These are phyloP conservation scores for Formica exsecta DNA, from an alignment of 1,140 invertebrate genomes.

Conservation along the genomic window DNA sequence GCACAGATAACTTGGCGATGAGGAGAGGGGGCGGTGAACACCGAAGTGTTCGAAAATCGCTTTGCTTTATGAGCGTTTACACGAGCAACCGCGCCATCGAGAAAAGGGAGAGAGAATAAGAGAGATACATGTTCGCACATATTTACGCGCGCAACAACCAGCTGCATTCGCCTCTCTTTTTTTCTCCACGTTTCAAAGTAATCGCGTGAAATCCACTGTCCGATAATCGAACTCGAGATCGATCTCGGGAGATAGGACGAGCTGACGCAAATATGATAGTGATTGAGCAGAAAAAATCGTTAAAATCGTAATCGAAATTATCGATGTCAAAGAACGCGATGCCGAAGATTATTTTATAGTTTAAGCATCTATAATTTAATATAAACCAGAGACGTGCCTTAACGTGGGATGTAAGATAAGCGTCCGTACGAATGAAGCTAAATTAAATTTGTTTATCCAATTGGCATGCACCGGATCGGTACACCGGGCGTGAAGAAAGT, in stretches of 20 bases:
- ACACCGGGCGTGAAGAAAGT: conserved; percentile 51
- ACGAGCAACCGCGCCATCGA: conserved; percentile 44
- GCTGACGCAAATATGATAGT: neutral
- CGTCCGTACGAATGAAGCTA: conserved; percentile 27
- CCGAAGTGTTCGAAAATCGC: conserved; percentile 76
- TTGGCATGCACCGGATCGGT: conserved; percentile 53
- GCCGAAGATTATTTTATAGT: neutral
- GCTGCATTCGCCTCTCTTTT: neutral
- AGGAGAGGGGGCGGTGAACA: conserved; percentile 73
- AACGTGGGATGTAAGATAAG: conserved; percentile 9
- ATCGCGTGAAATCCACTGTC: neutral
- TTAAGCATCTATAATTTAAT: neutral
- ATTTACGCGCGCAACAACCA: conserved; percentile 32
- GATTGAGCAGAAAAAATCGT: neutral
- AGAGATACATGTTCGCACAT: conserved; percentile 14
- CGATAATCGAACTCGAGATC: neutral
- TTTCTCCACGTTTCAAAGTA: neutral
- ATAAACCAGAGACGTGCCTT: neutral
- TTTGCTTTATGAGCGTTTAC: conserved; percentile 77
- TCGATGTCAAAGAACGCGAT: neutral
- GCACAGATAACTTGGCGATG: conserved; percentile 74
- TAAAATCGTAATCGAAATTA: neutral
- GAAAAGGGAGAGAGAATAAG: no score
- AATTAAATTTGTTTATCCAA: conserved; percentile 61
- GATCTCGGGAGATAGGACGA: neutral